Percentiles rank a stretch among this genome's conserved stretches.
phyloP scores from a whole-genome alignment of 2,113 vertebrate genomes.

The Mandrillus leucophaeus region DNA sequence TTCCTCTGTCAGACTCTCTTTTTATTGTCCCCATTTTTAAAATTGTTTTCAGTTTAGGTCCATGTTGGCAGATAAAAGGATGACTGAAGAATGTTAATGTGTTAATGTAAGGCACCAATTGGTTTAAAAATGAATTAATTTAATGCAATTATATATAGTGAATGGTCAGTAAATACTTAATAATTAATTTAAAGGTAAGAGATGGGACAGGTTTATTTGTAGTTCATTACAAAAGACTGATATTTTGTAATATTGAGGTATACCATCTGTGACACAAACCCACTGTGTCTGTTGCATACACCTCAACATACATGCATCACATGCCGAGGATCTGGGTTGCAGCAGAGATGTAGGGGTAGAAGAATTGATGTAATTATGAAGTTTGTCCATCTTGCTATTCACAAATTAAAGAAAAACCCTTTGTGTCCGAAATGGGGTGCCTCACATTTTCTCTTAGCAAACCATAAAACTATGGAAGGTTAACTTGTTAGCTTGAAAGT shows the following conservation, averaged over 20 bases:
- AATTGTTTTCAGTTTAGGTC: not conserved
- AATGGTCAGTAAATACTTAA: not conserved
- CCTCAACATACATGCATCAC: fast-evolving
- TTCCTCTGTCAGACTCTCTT: not conserved
- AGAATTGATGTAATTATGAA: not conserved
- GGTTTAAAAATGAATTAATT: not conserved
- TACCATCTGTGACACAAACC: not conserved
- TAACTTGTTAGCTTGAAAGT: not conserved
- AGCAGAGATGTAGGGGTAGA: fast-evolving
- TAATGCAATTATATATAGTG: not conserved
- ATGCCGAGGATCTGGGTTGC: not conserved
- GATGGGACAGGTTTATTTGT: not conserved
- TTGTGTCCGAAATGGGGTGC: not conserved
- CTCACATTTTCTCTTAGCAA: not conserved
- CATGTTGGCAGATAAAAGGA: not conserved
- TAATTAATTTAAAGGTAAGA: not conserved
- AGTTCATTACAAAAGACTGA: not conserved
- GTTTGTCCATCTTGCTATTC: not conserved
- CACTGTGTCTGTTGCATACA: no score
- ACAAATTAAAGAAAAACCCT: not conserved
- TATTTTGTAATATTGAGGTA: not conserved
- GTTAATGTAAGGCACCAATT: not conserved
- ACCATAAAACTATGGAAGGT: not conserved
- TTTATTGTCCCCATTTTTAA: not conserved
- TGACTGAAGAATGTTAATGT: not conserved